A percentile compares a stretch with the other conserved stretches of the same genome.
These are phyloP conservation scores for Caenorhabditis latens DNA, from an alignment of 1,140 invertebrate genomes.

Conservation along the genomic window DNA sequence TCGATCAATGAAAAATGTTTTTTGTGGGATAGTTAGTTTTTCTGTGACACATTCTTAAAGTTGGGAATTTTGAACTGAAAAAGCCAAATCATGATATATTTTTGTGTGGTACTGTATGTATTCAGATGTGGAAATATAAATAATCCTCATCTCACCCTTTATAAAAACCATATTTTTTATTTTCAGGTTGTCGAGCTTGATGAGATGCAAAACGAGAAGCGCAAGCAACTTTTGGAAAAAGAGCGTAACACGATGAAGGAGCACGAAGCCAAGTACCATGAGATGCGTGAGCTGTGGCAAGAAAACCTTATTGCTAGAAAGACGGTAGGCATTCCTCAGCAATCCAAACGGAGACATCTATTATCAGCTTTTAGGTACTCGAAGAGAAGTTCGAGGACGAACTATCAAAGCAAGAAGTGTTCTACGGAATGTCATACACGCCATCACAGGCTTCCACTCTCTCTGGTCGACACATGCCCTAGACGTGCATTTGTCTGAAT, in stretches of 20 bases:
- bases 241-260: constrained; percentile 61
- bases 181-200: constrained; percentile 80
- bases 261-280: constrained; percentile 63
- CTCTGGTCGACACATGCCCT: constrained; percentile 38
- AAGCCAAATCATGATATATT: too few relatives aligned
- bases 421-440: constrained; percentile 59
- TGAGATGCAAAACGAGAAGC: constrained; percentile 79
- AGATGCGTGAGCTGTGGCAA: constrained; percentile 63
- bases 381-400: constrained; percentile 61
- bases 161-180: neutral
- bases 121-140: too few relatives aligned
- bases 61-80: too few relatives aligned
- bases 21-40: too few relatives aligned
- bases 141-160: neutral
- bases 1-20: too few relatives aligned
- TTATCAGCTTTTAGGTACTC: constrained; percentile 48
- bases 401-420: constrained; percentile 58
- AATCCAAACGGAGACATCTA: too few relatives aligned
- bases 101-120: too few relatives aligned
- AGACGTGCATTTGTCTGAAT: neutral
- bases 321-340: constrained; percentile 50
- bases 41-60: too few relatives aligned
- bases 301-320: constrained; percentile 56
- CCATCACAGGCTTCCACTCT: constrained; percentile 29
- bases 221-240: constrained; percentile 63